Conservation (phyloP, 2,888 invertebrate genomes). For the Hypsopygia costalis region DNA sequence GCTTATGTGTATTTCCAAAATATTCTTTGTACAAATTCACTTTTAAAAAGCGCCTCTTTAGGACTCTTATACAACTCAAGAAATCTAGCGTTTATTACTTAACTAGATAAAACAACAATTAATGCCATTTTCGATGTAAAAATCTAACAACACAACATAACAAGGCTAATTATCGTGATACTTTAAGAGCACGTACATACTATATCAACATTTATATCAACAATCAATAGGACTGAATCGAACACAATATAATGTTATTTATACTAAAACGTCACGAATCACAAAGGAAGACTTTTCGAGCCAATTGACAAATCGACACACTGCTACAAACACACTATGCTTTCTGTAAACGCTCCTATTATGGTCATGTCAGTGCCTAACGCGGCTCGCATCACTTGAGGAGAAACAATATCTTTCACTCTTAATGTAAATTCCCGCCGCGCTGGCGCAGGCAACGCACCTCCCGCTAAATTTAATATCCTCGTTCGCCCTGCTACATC, state of each 20-base stretch:
- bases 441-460: conserved; percentile 47
- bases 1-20: conserved; percentile 23
- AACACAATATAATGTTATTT: conserved; percentile 8
- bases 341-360: conserved; percentile 68
- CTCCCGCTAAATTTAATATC: conserved; percentile 50
- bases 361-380: conserved; percentile 61
- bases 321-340: conserved; percentile 64
- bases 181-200: conserved; percentile 2
- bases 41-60: neutral
- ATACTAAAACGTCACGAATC: conserved; percentile 10
- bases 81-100: conserved; percentile 7
- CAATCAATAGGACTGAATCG: conserved; percentile 13
- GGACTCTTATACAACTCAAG: conserved; percentile 10
- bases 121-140: conserved; percentile 5
- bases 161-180: neutral
- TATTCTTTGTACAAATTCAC: conserved; percentile 16
- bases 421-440: conserved; percentile 64
- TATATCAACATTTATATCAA: conserved; percentile 15
- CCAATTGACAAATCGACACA: conserved; percentile 20
- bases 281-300: conserved; percentile 24
- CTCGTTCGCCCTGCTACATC: conserved; percentile 54
- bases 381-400: conserved; percentile 66
- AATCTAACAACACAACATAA: conserved; percentile 5
- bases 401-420: conserved; percentile 54
- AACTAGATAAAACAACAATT: conserved; percentile 3